Base-by-base conservation (phyloP, 1,140 invertebrate genomes). In the Drosophila athabasca region DNA sequence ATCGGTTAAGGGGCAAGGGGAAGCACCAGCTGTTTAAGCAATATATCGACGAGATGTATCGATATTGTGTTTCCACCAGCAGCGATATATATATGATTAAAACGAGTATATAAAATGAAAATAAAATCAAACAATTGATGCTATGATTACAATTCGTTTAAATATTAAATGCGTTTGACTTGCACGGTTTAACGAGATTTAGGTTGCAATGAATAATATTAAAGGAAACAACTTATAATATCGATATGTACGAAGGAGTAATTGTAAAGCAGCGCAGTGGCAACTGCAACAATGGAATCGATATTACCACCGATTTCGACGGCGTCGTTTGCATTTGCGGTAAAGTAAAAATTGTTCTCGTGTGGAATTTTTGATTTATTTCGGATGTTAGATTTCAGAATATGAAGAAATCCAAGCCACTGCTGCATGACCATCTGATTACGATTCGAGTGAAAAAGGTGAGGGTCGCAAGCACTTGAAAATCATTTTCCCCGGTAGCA, bases 361-460 rank as follows among this genome's bases (percentile, higher is more conserved):
- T 68, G 70, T 64, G 65, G 55, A 13, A 52, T 51, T 45, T 70
- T 71, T 61, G 19, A n/a, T 26, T 53, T 53, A 43, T 17, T 61
- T 67, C 58, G 29, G 57, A 54, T 57, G 60, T 46, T 48, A 52
- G 51, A 55, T 77, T 39, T 39, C 35, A 39, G 35, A 87, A 79
- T 77, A 91, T 91, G 90, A 90, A 91, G 72, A 91, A 90, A 59
- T 57, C 45, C 8, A 90, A 91, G 73, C 90, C 89, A 31, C 35
- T 81, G 9, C 46, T 91, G 3, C 79, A 91, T 39, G 90, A 91
- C 73, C 84, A 81, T 24, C 52, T 72, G 11, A 91, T 92, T 59
- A 89, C 85, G 31, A 90, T 76, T 60, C 82, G 91, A 29, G 91
- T 92, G 2, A 90, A 84, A 51, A 87, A 91, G 90, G 90, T 91